Evolutionary conservation across 2,113 vertebrate species (phyloP).

Genomic region (Centropristis striata): DNA sequence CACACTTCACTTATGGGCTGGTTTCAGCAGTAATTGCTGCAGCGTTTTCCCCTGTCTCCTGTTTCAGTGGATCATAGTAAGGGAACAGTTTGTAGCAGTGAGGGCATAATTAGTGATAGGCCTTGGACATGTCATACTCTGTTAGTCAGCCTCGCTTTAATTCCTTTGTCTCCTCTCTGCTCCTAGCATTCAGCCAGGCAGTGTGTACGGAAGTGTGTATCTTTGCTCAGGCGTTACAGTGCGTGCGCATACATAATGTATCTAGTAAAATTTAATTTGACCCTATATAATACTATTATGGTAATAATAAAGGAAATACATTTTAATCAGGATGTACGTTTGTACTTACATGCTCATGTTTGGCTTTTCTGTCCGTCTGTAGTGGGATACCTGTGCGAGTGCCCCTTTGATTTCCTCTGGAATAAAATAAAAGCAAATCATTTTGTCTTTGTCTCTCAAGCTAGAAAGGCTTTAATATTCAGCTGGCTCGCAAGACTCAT

Average conservation of each 20-base stretch:
- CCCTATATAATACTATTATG: background rate
- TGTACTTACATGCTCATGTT: background rate
- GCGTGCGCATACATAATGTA: conserved; percentile 32
- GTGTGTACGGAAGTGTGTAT: conserved; percentile 30
- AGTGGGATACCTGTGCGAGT: conserved; percentile 22
- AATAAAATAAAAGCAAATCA: conserved; percentile 43
- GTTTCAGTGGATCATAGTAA: conserved; percentile 59
- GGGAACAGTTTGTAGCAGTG: conserved; percentile 69
- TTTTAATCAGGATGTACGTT: background rate
- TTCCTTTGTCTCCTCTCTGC: conserved; percentile 69
- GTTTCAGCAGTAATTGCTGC: conserved; percentile 44
- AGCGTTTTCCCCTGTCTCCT: conserved; percentile 29
- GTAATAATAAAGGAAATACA: background rate
- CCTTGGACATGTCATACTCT: conserved; percentile 77
- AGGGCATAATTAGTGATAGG: conserved; percentile 80
- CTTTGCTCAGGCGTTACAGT: conserved; percentile 34
- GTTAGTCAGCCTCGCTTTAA: conserved; percentile 72
- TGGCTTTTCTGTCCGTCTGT: background rate
- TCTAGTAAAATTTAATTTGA: conserved; percentile 4
- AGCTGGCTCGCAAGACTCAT: conserved; percentile 14
- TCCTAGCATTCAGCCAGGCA: conserved; percentile 53
- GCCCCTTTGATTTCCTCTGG: conserved; percentile 37
- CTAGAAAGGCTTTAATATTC: conserved; percentile 34
- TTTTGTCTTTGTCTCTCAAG: background rate
- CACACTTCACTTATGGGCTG: conserved; percentile 20